Base-by-base conservation (phyloP, 53 echinoderm and acorn worm species). In the Paracentrotus lividus region DNA sequence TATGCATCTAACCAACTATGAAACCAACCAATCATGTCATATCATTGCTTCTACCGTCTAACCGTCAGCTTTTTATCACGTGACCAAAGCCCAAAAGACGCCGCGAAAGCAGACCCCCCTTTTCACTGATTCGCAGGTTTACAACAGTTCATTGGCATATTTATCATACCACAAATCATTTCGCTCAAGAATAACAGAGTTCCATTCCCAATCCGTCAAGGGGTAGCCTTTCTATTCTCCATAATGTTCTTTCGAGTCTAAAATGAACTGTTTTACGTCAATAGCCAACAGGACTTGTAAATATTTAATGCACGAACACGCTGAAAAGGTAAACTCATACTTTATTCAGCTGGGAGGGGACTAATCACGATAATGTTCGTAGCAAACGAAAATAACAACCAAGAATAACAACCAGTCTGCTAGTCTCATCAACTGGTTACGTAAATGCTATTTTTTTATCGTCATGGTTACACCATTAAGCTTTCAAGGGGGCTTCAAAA, bases 1-100 rank as follows among this genome's bases (percentile, higher is more conserved):
- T 72, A 40, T 20, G 72, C 40, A 72, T 72, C 72, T 72, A 72
- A 72, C 72, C 38, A 72, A 40, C 72, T 72, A 72, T 72, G 72
- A 72, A 72, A 72, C 40, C 72, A 40, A 72, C 72, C 40, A 38
- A 72, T 72, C 40, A 72, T 72, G 40, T 72, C 40, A 40, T 18
- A 38, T 72, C 40, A 72, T 36, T 40, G 36, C 40, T 72, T 72
- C 40, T 72, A 36, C 36, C 72, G 72, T 40, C 40, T 38, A 72
- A 4, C 40, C 4, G 72, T 72, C 72, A 38, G 72, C 18, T 6
- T n/a, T 26, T 72, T 4, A 36, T 72, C 72, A 72, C 72, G 72
- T 72, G 72, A 72, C 72, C 18, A 16, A 72, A 26, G 20, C 21
- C 64, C 72, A 72, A 72, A 67, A 72, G 72, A 36, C 72, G 72